Conservation (phyloP, 1,140 invertebrate species). For the Pogonognathellus flavescens region DNA sequence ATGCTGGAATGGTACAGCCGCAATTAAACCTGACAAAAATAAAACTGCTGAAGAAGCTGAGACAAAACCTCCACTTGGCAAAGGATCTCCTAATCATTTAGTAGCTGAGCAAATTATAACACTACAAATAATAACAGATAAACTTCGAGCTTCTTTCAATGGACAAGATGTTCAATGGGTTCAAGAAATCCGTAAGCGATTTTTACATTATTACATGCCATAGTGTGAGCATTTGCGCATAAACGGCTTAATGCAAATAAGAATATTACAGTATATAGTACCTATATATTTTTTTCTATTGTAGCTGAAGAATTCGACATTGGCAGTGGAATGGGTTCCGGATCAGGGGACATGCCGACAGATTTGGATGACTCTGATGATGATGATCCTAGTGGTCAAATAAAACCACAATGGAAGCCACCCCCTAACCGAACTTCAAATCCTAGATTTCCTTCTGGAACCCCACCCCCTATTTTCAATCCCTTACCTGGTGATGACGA, state of each 20-base stretch:
- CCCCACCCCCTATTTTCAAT: slow-evolving; percentile 64
- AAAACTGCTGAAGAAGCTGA: slow-evolving; percentile 59
- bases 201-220: background rate
- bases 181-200: slow-evolving; percentile 72
- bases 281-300: background rate
- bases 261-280: too few species aligned
- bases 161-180: slow-evolving; percentile 91
- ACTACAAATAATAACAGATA: slow-evolving; percentile 83
- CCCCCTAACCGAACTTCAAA: slow-evolving; percentile 54
- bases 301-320: slow-evolving; percentile 65
- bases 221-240: too few species aligned
- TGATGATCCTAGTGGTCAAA: slow-evolving; percentile 63
- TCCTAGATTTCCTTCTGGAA: slow-evolving; percentile 64
- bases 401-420: slow-evolving; percentile 68
- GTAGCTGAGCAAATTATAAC: slow-evolving; percentile 79
- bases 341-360: slow-evolving; percentile 64
- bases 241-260: too few species aligned
- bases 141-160: slow-evolving; percentile 88
- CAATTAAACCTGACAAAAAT: slow-evolving; percentile 60
- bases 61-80: background rate
- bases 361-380: slow-evolving; percentile 67
- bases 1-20: slow-evolving; percentile 65
- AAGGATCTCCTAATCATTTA: slow-evolving; percentile 58
- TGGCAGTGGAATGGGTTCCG: slow-evolving; percentile 67
- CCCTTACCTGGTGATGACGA: slow-evolving; percentile 68